Evolutionary conservation across 1,140 invertebrate species (phyloP).

Genomic region (Calliphora vicina): DNA sequence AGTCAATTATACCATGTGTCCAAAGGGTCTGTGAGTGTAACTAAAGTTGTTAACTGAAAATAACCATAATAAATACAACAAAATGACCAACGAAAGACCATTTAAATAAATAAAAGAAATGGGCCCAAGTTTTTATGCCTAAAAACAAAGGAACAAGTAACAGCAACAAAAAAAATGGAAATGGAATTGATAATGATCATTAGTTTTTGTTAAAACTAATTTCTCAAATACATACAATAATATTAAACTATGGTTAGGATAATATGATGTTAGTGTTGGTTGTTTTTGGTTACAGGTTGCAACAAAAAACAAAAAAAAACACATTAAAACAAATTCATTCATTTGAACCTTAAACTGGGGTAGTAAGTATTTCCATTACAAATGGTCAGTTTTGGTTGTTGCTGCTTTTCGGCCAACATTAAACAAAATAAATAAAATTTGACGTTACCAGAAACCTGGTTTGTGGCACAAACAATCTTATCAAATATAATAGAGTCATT

Average conservation of each 20-base stretch:
- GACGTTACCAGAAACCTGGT: no score
- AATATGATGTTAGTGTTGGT: neutral
- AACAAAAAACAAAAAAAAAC: neutral
- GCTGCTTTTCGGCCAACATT: no score
- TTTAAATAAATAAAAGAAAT: neutral
- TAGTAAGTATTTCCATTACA: neutral
- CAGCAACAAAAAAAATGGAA: neutral
- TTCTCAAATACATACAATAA: neutral
- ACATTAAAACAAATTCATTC: neutral
- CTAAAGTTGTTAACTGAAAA: slow-evolving; percentile 24
- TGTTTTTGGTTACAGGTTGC: neutral
- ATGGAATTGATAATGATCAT: neutral
- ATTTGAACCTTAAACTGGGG: neutral
- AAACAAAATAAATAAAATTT: no score
- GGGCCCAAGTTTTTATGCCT: neutral
- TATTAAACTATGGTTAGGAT: neutral
- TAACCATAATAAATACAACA: neutral
- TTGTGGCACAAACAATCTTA: neutral
- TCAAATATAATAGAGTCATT: slow-evolving; percentile 6
- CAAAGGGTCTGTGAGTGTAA: no score
- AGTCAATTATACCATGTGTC: neutral
- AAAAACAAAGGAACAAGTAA: neutral
- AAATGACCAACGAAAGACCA: neutral
- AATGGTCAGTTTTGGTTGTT: neutral
- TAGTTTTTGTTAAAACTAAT: neutral